Conservation (phyloP, 2,888 invertebrate species). For the Oscheius sp. region DNA sequence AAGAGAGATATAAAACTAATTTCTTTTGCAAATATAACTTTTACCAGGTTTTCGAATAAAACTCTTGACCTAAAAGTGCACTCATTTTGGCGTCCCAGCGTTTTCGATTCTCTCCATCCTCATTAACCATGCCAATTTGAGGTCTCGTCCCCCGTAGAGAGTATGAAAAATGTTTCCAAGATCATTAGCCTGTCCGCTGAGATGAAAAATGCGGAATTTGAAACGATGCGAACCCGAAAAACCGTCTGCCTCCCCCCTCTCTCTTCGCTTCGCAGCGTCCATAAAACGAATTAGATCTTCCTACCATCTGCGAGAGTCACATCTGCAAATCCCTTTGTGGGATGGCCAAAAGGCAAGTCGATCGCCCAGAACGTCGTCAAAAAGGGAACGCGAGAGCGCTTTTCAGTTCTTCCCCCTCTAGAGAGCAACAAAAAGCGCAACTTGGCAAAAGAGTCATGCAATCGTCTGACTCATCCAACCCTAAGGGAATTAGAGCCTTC, state of each 20-base stretch:
- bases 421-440: too few relatives aligned
- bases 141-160: background rate
- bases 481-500: too few relatives aligned
- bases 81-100: too few relatives aligned
- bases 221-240: conserved; percentile 2
- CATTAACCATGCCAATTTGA: background rate
- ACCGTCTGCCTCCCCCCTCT: too few relatives aligned
- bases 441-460: too few relatives aligned
- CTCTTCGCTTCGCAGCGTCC: background rate
- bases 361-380: background rate
- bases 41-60: too few relatives aligned
- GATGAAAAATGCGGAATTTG: background rate
- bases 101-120: too few relatives aligned
- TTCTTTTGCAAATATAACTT: too few relatives aligned
- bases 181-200: background rate
- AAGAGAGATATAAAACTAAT: too few relatives aligned
- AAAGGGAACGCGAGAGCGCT: background rate
- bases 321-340: conserved; percentile 10
- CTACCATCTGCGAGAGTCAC: conserved; percentile 18
- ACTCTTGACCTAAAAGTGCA: too few relatives aligned
- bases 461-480: too few relatives aligned
- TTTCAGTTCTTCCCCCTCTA: background rate
- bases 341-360: background rate
- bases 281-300: conserved; percentile 7
- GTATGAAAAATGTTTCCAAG: conserved; percentile 16